These are phyloP conservation scores for Eilema griseolum DNA, from an alignment of 2,888 invertebrate genomes.

Conservation along the genomic window DNA sequence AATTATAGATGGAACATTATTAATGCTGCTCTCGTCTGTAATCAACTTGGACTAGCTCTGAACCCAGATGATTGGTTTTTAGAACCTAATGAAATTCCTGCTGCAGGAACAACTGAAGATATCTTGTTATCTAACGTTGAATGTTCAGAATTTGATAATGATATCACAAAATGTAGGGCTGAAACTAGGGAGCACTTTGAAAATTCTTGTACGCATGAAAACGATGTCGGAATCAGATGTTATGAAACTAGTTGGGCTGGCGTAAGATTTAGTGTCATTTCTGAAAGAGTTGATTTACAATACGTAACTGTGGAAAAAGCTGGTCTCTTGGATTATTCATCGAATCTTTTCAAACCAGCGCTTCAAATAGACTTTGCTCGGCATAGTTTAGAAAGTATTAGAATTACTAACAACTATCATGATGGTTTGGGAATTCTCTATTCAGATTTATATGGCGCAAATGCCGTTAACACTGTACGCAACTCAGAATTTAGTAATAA, in stretches of 20 bases:
- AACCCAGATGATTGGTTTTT: slow-evolving; percentile 97
- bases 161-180: slow-evolving; percentile 94
- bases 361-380: slow-evolving; percentile 95
- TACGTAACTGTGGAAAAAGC: slow-evolving; percentile 96
- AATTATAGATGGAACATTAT: slow-evolving; percentile 97
- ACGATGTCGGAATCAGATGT: slow-evolving; percentile 95
- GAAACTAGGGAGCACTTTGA: slow-evolving; percentile 93
- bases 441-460: slow-evolving; percentile 96
- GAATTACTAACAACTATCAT: slow-evolving; percentile 94
- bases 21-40: slow-evolving; percentile 97
- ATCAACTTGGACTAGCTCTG: slow-evolving; percentile 96
- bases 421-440: slow-evolving; percentile 98
- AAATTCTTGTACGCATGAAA: slow-evolving; percentile 94
- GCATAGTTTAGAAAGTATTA: slow-evolving; percentile 93
- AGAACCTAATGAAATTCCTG: slow-evolving; percentile 93
- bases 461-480: slow-evolving; percentile 92
- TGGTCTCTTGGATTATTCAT: slow-evolving; percentile 97
- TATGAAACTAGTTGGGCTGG: slow-evolving; percentile 98
- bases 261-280: slow-evolving; percentile 94
- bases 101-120: slow-evolving; percentile 91
- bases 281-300: slow-evolving; percentile 95
- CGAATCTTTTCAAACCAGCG: slow-evolving; percentile 95
- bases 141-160: slow-evolving; percentile 96
- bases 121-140: slow-evolving; percentile 95
- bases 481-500: slow-evolving; percentile 95